Evolutionary conservation across 1,140 invertebrate species (phyloP), one percentile per base, ranked within the genome.

Genomic region (Bombus balteatus): DNA sequence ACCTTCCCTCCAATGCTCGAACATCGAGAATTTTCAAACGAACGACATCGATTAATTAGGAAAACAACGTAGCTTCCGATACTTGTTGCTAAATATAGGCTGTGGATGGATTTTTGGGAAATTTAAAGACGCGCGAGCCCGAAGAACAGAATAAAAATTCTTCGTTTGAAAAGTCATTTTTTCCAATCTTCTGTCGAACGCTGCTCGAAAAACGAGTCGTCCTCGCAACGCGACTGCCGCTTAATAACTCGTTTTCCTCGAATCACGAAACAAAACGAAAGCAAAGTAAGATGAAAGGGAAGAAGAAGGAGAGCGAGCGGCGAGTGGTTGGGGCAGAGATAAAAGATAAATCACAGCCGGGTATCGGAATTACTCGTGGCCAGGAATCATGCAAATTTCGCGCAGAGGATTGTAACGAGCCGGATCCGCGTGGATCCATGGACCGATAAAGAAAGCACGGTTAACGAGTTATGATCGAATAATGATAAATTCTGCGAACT

Each of bases 401-500:
- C 57, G 80, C 37, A 41, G 81, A 41, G 85, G 85, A 79, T 84
- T 79, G 71, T 77, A 83, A 86, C 81, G 53, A 83, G 83, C 77
- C 18, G 47, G 47, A 22, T 22, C 68, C 77, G 73, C 71, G 62
- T 41, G 78, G 72, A 82, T 82, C 81, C 71, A n/a, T 22, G 8
- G 72, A 10, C 4, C 80, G 81, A 87, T 78, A 84, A 87, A 87
- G 81, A 79, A 83, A 87, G 28, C 59, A 74, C 74, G 81, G 68
- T 85, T 85, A 88, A 88, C 87, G 87, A 88, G 87, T 88, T 88
- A 88, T 88, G 83, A 85, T 88, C 87, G 87, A 85, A 88, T 85
- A 88, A 86, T 88, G 87, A 88, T 88, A 85, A 88, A 88, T 88
- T 81, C 87, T 43, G 70, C 70, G 75, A 79, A 84, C 81, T 53